A percentile compares a stretch with the other conserved stretches of the same genome.
Conservation (phyloP, 2,113 vertebrate genomes). For the Chloroceryle aenea region DNA sequence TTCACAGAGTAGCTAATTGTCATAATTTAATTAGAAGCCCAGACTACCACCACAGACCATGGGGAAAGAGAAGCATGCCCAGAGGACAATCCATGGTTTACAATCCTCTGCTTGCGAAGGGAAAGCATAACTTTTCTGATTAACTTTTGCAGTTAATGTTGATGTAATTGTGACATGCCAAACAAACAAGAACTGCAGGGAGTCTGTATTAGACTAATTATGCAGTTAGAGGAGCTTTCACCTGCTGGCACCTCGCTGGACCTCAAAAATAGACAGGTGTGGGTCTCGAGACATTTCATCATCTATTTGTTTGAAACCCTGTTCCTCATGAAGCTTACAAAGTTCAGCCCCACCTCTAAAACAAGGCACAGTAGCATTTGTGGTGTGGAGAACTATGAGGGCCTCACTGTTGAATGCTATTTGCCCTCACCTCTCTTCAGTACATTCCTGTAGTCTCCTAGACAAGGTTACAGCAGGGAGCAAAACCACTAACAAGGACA, state of each 20-base stretch:
- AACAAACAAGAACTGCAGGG: background rate
- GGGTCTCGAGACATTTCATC: background rate
- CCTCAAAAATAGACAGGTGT: background rate
- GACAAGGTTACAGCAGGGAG: background rate
- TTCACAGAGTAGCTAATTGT: background rate
- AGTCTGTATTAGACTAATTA: background rate
- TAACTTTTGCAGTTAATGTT: background rate
- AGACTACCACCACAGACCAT: background rate
- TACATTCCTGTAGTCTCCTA: background rate
- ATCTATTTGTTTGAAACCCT: background rate
- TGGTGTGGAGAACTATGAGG: background rate
- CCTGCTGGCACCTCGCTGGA: background rate
- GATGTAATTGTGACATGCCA: background rate
- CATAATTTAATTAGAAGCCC: background rate
- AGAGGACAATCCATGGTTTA: background rate
- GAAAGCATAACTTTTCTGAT: background rate
- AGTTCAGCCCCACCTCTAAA: background rate
- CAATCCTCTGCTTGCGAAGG: background rate
- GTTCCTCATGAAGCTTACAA: background rate
- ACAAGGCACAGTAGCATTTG: background rate
- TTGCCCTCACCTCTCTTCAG: background rate
- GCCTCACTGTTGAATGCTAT: background rate
- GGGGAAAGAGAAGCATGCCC: background rate
- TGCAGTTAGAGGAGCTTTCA: background rate
- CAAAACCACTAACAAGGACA: background rate